phyloP scores from a whole-genome alignment of 2,888 invertebrate genomes.

The Lycia hirtaria region DNA sequence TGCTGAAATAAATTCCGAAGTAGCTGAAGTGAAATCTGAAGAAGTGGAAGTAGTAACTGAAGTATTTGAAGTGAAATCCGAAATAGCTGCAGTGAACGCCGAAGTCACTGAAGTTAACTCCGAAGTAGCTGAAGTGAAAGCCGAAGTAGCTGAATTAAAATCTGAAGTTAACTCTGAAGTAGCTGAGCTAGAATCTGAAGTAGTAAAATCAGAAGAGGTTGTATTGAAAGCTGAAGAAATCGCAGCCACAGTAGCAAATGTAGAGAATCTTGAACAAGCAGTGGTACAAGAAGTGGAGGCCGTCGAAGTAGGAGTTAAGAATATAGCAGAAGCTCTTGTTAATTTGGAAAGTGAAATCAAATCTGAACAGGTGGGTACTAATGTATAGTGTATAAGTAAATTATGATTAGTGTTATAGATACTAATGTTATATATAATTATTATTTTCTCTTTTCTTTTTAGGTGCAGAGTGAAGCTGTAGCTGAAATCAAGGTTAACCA shows the following conservation, averaged over 20 bases:
- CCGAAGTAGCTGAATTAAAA: conserved; percentile 30
- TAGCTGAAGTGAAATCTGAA: conserved; percentile 20
- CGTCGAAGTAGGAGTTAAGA: conserved; percentile 53
- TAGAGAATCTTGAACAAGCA: conserved; percentile 34
- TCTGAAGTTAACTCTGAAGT: too few species aligned
- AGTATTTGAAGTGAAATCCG: too few species aligned
- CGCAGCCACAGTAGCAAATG: conserved; percentile 31
- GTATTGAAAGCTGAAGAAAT: conserved; percentile 30
- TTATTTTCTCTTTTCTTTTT: conserved; percentile 10
- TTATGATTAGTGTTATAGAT: too few species aligned
- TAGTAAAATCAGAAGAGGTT: conserved; percentile 28
- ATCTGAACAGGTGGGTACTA: conserved; percentile 65
- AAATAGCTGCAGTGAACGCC: conserved; percentile 18
- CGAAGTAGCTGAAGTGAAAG: conserved; percentile 15
- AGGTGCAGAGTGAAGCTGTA: conserved; percentile 44
- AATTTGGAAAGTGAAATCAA: conserved; percentile 65
- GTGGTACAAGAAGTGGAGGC: conserved; percentile 38
- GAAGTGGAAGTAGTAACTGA: conserved; percentile 30
- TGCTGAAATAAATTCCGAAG: conserved; percentile 15
- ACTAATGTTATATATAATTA: neutral
- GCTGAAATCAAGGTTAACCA: conserved; percentile 48
- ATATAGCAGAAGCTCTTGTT: conserved; percentile 64
- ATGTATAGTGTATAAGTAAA: too few species aligned
- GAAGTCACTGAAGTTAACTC: conserved; percentile 19
- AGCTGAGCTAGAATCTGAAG: conserved; percentile 19